These are phyloP conservation scores for Anaspis maculata DNA, from an alignment of 2,888 invertebrate species.

Conservation along the genomic window DNA sequence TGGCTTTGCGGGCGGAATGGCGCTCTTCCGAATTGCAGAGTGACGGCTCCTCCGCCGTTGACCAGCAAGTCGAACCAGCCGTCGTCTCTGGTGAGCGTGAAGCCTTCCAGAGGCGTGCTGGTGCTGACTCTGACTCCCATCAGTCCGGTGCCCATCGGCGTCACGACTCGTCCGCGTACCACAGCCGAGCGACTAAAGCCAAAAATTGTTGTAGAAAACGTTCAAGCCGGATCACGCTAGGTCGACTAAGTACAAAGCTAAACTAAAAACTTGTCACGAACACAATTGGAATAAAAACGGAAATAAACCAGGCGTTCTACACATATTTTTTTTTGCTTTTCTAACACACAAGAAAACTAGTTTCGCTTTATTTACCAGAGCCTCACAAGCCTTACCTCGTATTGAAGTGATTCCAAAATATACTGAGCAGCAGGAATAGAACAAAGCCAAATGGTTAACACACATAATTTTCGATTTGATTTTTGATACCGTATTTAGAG, in stretches of 20 bases:
- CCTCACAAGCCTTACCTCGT: slow-evolving; percentile 76
- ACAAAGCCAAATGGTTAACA: slow-evolving; percentile 28
- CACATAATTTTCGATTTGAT: background rate
- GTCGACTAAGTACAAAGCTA: slow-evolving; percentile 25
- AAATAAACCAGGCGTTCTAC: slow-evolving; percentile 16
- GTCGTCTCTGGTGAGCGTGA: slow-evolving; percentile 85
- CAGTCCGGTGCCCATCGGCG: slow-evolving; percentile 83
- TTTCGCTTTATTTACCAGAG: background rate
- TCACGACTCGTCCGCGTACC: slow-evolving; percentile 89
- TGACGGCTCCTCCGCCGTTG: slow-evolving; percentile 97
- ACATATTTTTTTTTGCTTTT: too few species aligned
- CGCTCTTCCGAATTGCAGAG: slow-evolving; percentile 85
- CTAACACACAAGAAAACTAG: too few species aligned
- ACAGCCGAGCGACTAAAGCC: slow-evolving; percentile 98
- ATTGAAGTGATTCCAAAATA: slow-evolving; percentile 99
- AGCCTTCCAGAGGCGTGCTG: slow-evolving; percentile 89
- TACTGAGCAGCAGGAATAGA: slow-evolving; percentile 76
- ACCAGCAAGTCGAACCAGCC: slow-evolving; percentile 98
- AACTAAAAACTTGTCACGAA: slow-evolving; percentile 38
- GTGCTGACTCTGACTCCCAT: slow-evolving; percentile 95
- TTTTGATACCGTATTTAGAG: too few species aligned
- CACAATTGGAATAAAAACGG: slow-evolving; percentile 35
- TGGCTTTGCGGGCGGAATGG: slow-evolving; percentile 83
- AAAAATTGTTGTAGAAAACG: background rate
- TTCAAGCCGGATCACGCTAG: background rate